These are phyloP conservation scores for Hetaerina americana DNA, from an alignment of 1,140 invertebrate species.

Conservation along the genomic window DNA sequence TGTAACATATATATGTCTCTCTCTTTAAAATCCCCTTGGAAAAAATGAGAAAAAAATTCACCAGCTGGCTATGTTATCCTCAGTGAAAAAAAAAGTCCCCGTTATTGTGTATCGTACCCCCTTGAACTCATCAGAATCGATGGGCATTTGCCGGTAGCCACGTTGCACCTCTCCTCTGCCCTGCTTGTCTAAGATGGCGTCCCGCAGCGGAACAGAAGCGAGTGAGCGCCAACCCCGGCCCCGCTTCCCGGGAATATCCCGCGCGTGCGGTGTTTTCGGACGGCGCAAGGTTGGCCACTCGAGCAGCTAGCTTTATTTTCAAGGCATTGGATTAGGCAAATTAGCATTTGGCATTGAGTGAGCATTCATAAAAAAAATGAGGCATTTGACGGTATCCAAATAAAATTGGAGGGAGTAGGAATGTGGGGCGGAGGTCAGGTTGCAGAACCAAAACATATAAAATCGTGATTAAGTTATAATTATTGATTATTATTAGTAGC, in stretches of 20 bases:
- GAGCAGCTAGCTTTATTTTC: background rate
- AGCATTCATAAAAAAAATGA: background rate
- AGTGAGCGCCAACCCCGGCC: too few relatives aligned
- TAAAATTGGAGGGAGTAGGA: background rate
- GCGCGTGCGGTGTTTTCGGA: background rate
- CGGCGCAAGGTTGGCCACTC: background rate
- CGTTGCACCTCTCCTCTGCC: background rate
- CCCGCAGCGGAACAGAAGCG: background rate
- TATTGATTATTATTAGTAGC: background rate
- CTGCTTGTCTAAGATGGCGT: background rate
- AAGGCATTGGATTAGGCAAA: background rate
- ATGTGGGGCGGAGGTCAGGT: background rate
- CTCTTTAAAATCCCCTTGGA: background rate
- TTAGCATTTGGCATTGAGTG: background rate
- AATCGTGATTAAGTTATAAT: slow-evolving; percentile 1
- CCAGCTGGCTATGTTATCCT: background rate
- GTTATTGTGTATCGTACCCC: too few relatives aligned
- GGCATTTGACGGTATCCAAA: background rate
- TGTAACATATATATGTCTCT: too few relatives aligned
- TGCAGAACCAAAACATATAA: background rate
- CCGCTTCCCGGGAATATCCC: background rate
- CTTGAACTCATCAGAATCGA: too few relatives aligned
- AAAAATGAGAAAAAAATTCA: too few relatives aligned
- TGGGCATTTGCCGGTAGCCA: background rate
- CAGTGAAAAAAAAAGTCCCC: too few relatives aligned